Conservation (phyloP, 2,888 invertebrate species). For the Rutpela maculata region DNA sequence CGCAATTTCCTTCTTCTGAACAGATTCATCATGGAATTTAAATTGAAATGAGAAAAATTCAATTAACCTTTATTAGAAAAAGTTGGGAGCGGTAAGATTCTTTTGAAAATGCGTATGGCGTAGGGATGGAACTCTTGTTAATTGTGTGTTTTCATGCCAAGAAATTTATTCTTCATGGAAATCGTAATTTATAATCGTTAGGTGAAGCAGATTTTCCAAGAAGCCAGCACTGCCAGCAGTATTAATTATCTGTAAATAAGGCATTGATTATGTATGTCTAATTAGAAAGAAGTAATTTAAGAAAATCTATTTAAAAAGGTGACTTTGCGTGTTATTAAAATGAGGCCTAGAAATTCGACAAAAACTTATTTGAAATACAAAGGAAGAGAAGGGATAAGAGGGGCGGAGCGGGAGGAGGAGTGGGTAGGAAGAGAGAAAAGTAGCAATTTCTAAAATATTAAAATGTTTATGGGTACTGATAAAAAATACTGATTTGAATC, state of each 20-base stretch:
- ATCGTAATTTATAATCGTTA: neutral
- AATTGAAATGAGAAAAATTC: conserved; percentile 29
- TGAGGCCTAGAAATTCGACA: too few relatives aligned
- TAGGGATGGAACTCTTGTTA: neutral
- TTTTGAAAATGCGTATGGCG: neutral
- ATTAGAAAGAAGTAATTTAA: too few relatives aligned
- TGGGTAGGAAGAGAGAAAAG: too few relatives aligned
- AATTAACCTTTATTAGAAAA: conserved; percentile 15
- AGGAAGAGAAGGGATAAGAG: too few relatives aligned
- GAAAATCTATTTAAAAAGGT: too few relatives aligned
- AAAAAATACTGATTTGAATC: too few relatives aligned
- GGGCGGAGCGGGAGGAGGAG: too few relatives aligned
- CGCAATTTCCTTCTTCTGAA: conserved; percentile 11
- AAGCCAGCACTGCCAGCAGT: neutral
- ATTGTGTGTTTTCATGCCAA: neutral
- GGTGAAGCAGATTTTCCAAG: neutral
- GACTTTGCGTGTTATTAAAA: too few relatives aligned
- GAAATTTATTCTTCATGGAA: neutral
- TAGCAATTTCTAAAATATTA: too few relatives aligned
- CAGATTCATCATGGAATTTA: conserved; percentile 23
- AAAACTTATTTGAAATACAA: too few relatives aligned
- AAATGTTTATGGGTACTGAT: too few relatives aligned
- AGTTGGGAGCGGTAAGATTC: conserved; percentile 9
- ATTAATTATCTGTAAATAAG: neutral
- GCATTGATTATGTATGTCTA: too few relatives aligned